Evolutionary conservation across 2,113 vertebrate species (phyloP), one percentile per base, ranked within the genome.

Genomic region (Malaclemys terrapin): DNA sequence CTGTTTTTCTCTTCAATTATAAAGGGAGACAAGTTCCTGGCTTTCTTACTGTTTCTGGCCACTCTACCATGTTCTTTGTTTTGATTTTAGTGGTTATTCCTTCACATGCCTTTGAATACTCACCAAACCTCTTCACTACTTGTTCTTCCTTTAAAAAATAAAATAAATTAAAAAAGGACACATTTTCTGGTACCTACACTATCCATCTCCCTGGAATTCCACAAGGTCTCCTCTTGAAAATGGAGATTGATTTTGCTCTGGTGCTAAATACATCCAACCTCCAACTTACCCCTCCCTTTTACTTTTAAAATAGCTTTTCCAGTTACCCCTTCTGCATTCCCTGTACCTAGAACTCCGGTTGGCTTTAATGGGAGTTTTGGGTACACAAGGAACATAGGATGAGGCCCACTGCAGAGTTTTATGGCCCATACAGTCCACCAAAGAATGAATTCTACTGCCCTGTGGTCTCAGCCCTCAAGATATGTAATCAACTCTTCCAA

Each of bases 401-500:
- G 29, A 11, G 78, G 38, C 42, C 45, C 50, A 3, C 12, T 3
- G 25, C 1, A 38, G 52, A 56, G 35, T 17, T 82, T 25, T 42
- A 24, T 0, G 2, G 83, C 76, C 62, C 49, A 6, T 2, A 42
- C 31, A n/a, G 79, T 57, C 82, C 54, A 54, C 4, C 89, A 29
- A 1, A 69, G 79, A n/a, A 12, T 25, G 10, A 47, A 20, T 0
- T 0, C 22, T 75, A 54, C 17, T 42, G 24, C 54, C 38, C 38
- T 57, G 81, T 19, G 42, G 35, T 45, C 11, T 45, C 2, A 45
- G n/a, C 29, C 52, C n/a, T 47, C 42, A 78, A 78, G 75, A 27
- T 47, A 19, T 10, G 16, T 1, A 29, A 38, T 0, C 10, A 62
- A 2, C 5, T 5, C 38, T 12, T 11, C 86, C 52, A 56, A 54